phyloP scores from a whole-genome alignment of 2,888 invertebrate genomes.

The Oithona nana region DNA sequence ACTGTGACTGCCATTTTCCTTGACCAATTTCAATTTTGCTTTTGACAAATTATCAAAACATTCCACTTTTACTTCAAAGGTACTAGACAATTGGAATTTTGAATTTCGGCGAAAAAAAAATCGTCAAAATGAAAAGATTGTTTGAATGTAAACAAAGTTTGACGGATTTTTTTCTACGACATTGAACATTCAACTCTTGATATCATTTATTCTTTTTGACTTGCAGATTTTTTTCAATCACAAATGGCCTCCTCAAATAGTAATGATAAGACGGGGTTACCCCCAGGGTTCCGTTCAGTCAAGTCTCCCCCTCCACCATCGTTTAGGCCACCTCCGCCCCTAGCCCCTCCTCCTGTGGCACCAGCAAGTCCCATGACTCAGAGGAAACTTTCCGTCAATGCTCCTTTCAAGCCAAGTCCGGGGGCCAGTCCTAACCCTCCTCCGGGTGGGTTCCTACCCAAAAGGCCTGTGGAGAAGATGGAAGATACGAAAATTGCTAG shows the following conservation, averaged over 20 bases:
- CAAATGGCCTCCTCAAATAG: not conserved
- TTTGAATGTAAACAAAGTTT: too few species aligned
- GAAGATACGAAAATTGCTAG: slow-evolving; percentile 6
- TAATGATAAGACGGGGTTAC: not conserved
- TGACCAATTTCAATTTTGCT: too few species aligned
- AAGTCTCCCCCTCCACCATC: slow-evolving; percentile 6
- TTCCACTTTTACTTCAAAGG: too few species aligned
- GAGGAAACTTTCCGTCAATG: slow-evolving; percentile 5
- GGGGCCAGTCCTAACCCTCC: not conserved
- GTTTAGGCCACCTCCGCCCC: slow-evolving; percentile 14
- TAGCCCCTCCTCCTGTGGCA: slow-evolving; percentile 4
- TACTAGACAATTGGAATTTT: too few species aligned
- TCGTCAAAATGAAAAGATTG: too few species aligned
- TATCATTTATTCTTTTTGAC: not conserved
- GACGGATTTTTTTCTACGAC: not conserved
- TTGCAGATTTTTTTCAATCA: not conserved
- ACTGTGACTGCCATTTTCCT: too few species aligned
- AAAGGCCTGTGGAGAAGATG: slow-evolving; percentile 8
- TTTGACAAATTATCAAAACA: too few species aligned
- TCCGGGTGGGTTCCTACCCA: not conserved
- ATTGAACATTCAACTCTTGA: not conserved
- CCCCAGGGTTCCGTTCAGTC: not conserved
- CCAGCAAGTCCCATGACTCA: slow-evolving; percentile 4
- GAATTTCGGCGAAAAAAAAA: too few species aligned
- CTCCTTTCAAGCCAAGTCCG: not conserved